Evolutionary conservation across 2,113 vertebrate genomes (phyloP).

Genomic region (Cacatua alba): DNA sequence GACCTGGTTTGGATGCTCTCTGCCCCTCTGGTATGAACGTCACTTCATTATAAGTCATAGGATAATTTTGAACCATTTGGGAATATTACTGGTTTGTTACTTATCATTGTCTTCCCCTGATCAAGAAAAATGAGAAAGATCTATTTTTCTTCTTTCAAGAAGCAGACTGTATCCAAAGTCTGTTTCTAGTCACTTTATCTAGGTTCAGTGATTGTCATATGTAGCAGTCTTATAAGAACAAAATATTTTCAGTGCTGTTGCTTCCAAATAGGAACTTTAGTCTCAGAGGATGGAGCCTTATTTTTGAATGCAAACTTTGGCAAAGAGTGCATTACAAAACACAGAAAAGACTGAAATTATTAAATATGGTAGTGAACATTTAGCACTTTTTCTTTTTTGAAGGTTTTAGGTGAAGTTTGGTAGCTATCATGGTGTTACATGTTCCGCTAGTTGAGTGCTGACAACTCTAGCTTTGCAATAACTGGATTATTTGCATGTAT

Average conservation of each 20-base stretch:
- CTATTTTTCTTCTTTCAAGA: neutral
- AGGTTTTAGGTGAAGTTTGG: neutral
- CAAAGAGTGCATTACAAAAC: neutral
- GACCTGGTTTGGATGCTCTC: neutral
- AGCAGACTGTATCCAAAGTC: neutral
- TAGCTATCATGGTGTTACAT: rapidly evolving
- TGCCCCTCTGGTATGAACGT: neutral
- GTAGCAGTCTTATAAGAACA: neutral
- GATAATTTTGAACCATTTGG: neutral
- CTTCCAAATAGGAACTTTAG: neutral
- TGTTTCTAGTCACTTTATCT: neutral
- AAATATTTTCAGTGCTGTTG: neutral
- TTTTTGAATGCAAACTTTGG: neutral
- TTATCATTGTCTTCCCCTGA: neutral
- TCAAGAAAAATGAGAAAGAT: neutral
- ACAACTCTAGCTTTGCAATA: neutral
- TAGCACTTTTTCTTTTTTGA: neutral
- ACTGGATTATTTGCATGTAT: neutral
- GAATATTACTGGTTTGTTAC: neutral
- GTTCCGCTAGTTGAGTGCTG: neutral
- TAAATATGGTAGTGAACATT: neutral
- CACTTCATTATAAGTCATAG: neutral
- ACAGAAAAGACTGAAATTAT: neutral
- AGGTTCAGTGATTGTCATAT: neutral
- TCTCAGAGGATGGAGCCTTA: neutral